Conservation (phyloP, 2,888 invertebrate species). For the Agrotis exclamationis region DNA sequence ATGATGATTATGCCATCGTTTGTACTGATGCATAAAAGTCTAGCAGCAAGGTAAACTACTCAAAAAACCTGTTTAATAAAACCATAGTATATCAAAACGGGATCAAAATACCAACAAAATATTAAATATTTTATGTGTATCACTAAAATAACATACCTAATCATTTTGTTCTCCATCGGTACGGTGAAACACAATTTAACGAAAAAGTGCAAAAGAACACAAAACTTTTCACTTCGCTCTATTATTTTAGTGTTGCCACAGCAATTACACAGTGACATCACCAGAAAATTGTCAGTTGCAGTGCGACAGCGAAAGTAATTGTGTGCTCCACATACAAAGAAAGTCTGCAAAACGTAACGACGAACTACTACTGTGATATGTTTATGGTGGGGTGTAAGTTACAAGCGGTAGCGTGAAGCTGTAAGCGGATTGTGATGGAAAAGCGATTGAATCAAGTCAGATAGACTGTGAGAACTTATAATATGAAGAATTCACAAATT, state of each 20-base stretch:
- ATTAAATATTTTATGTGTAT: not conserved
- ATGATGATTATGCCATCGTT: no score
- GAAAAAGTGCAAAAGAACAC: slow-evolving; percentile 1
- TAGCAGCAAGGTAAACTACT: no score
- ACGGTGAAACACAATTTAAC: not conserved
- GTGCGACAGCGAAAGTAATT: slow-evolving; percentile 54
- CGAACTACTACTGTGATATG: slow-evolving; percentile 47
- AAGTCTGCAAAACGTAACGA: slow-evolving; percentile 59
- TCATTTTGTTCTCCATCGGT: not conserved
- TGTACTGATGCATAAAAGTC: no score
- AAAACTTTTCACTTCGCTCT: slow-evolving; percentile 5
- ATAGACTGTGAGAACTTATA: no score
- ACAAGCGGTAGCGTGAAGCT: slow-evolving; percentile 16
- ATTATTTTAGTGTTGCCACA: slow-evolving; percentile 34
- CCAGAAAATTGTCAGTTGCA: slow-evolving; percentile 45
- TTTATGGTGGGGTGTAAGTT: slow-evolving; percentile 16
- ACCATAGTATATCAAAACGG: no score
- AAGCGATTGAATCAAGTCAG: no score
- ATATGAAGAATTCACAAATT: no score
- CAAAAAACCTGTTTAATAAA: no score
- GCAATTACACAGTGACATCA: slow-evolving; percentile 44
- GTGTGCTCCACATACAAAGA: slow-evolving; percentile 52
- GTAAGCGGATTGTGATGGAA: not conserved
- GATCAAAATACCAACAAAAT: not conserved
- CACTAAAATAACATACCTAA: not conserved